These are phyloP conservation scores for Trissolcus japonicus DNA, from an alignment of 2,888 invertebrate genomes.

Conservation along the genomic window DNA sequence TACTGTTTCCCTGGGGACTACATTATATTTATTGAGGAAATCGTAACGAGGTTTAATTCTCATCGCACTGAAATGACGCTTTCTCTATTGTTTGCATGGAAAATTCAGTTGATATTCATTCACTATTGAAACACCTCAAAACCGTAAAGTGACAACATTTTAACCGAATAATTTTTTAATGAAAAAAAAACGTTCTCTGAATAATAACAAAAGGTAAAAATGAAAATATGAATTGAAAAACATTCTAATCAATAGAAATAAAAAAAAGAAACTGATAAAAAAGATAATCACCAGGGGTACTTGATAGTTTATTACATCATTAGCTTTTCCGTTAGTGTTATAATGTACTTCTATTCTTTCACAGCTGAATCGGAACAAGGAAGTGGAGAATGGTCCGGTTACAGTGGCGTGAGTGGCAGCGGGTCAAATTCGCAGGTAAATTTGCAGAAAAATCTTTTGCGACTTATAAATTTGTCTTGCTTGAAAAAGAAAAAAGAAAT, in stretches of 20 bases:
- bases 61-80: too few relatives aligned
- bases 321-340: slow-evolving; percentile 2
- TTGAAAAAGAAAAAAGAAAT: too few relatives aligned
- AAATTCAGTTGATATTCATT: too few relatives aligned
- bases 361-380: slow-evolving; percentile 70
- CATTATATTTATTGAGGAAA: slow-evolving; percentile 8
- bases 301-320: slow-evolving; percentile 5
- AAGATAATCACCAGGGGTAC: slow-evolving; percentile 24
- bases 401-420: slow-evolving; percentile 59
- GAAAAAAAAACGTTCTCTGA: neutral
- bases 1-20: neutral
- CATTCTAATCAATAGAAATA: neutral
- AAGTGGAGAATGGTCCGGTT: slow-evolving; percentile 68
- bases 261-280: too few relatives aligned
- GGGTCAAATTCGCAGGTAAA: slow-evolving; percentile 71
- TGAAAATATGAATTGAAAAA: too few relatives aligned
- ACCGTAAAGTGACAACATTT: too few relatives aligned
- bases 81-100: too few relatives aligned
- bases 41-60: neutral
- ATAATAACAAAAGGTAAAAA: neutral
- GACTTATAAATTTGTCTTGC: slow-evolving; percentile 21
- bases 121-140: too few relatives aligned
- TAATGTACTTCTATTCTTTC: slow-evolving; percentile 51
- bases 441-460: neutral
- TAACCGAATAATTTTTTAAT: too few relatives aligned